Conservation (phyloP, 1,140 invertebrate species). For the Drosophila mayri region DNA sequence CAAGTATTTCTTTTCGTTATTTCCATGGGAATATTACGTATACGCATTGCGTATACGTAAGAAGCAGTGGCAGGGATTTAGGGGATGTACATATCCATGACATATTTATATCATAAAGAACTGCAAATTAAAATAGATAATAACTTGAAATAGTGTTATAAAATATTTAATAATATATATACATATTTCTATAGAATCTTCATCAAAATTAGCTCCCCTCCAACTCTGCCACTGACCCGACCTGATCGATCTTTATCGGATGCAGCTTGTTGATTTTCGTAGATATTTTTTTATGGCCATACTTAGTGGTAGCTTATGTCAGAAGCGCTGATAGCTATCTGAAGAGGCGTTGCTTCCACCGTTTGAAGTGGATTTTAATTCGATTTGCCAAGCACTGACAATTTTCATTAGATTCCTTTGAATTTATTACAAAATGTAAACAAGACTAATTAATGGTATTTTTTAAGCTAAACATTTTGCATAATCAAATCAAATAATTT, state of each 20-base stretch:
- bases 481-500: slow-evolving; percentile 26
- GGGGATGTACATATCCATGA: not conserved
- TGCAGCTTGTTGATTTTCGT: slow-evolving; percentile 44
- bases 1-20: slow-evolving; percentile 50
- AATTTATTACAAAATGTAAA: slow-evolving; percentile 50
- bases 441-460: not conserved
- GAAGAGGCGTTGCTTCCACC: slow-evolving; percentile 39
- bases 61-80: not conserved
- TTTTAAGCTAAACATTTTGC: slow-evolving; percentile 9
- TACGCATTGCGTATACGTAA: slow-evolving; percentile 60
- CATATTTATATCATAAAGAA: not conserved
- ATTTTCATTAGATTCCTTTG: slow-evolving; percentile 11
- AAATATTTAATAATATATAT: not conserved
- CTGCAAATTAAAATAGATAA: not conserved
- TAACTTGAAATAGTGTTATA: not conserved
- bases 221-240: not conserved
- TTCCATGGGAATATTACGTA: slow-evolving; percentile 57
- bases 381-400: slow-evolving; percentile 59
- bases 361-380: slow-evolving; percentile 58
- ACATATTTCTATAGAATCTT: not conserved
- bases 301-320: slow-evolving; percentile 47
- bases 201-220: no score
- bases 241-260: slow-evolving; percentile 34
- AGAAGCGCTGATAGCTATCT: slow-evolving; percentile 61
- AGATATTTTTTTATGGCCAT: slow-evolving; percentile 51